phyloP scores from a whole-genome alignment of 2,113 vertebrate species.

The Fulica atra region DNA sequence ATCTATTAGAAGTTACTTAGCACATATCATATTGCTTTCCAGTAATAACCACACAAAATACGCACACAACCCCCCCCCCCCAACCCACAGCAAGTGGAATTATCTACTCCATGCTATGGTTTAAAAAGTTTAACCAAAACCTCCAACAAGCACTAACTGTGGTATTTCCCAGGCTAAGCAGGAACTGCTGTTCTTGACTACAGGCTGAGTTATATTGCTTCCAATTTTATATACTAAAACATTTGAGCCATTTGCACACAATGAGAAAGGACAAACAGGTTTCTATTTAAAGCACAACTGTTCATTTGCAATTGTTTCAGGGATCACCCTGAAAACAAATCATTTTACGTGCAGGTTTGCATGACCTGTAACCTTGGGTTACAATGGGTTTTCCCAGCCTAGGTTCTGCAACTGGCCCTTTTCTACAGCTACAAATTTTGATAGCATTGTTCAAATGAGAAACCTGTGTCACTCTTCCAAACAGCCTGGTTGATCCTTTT shows the following conservation, averaged over 20 bases:
- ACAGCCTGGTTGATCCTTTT: background rate
- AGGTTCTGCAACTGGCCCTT: background rate
- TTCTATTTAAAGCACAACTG: background rate
- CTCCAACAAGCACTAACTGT: background rate
- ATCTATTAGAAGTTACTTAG: slow-evolving; percentile 4
- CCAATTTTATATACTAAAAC: background rate
- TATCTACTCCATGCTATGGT: background rate
- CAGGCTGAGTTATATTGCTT: background rate
- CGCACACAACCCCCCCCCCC: background rate
- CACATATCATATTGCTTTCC: background rate
- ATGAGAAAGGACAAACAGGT: background rate
- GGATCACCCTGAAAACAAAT: background rate
- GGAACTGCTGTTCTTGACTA: background rate
- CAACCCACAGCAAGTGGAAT: background rate
- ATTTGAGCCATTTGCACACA: background rate
- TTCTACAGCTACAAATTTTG: background rate
- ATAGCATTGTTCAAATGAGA: background rate
- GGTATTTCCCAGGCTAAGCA: background rate
- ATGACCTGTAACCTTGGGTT: background rate
- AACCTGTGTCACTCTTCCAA: background rate
- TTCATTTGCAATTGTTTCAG: background rate
- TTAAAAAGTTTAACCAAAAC: slow-evolving; percentile 14
- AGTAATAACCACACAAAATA: slow-evolving; percentile 31
- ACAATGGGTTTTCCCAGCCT: background rate
- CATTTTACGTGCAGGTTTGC: background rate